These are phyloP conservation scores for Dorcus parallelipipedus DNA, from an alignment of 2,888 invertebrate species.

Conservation along the genomic window DNA sequence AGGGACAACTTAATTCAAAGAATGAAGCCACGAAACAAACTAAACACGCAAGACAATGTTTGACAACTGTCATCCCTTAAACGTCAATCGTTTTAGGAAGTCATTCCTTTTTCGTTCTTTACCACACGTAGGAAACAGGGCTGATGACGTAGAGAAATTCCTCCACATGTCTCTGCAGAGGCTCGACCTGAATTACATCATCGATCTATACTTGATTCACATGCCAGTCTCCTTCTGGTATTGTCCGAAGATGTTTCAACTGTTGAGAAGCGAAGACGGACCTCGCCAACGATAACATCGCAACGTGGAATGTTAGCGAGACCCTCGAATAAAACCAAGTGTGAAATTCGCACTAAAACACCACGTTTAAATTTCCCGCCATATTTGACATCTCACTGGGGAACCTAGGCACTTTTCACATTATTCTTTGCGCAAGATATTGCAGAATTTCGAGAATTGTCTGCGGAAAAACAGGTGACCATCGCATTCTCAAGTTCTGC, in stretches of 20 bases:
- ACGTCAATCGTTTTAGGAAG: too few relatives aligned
- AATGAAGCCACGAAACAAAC: too few relatives aligned
- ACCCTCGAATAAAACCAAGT: not conserved
- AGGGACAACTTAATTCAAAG: too few relatives aligned
- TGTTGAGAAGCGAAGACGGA: conserved; percentile 58
- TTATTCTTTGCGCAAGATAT: too few relatives aligned
- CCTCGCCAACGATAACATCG: conserved; percentile 59
- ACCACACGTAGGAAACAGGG: conserved; percentile 66
- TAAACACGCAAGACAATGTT: too few relatives aligned
- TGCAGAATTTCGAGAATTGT: too few relatives aligned
- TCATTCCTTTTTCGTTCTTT: conserved; percentile 40
- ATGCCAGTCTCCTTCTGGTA: conserved; percentile 67
- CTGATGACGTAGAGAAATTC: conserved; percentile 64
- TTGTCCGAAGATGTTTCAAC: conserved; percentile 54
- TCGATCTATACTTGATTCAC: conserved; percentile 78
- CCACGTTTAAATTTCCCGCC: not conserved
- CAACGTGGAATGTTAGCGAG: conserved; percentile 66
- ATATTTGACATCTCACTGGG: too few relatives aligned
- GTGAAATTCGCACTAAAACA: conserved; percentile 1
- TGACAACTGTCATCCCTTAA: too few relatives aligned
- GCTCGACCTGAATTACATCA: conserved; percentile 61
- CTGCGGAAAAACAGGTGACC: too few relatives aligned
- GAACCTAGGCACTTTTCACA: too few relatives aligned
- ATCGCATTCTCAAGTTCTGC: too few relatives aligned
- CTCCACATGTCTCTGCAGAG: conserved; percentile 61